These are phyloP conservation scores for Cyanoliseus patagonus DNA, from an alignment of 2,113 vertebrate species.

Conservation along the genomic window DNA sequence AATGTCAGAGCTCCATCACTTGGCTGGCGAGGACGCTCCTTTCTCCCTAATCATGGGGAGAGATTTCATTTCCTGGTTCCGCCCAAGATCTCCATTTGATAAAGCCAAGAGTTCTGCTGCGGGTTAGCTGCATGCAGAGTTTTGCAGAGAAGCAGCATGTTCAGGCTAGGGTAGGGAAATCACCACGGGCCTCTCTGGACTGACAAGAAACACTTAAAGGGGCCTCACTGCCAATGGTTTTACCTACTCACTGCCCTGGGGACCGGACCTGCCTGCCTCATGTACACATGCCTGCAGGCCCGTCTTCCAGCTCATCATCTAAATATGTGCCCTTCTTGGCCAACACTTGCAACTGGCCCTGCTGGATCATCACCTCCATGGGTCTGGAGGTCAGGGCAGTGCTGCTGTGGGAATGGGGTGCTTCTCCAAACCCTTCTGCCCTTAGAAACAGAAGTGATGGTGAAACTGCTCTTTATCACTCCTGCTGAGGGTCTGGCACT, in stretches of 20 bases:
- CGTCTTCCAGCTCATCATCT: background rate
- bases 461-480: background rate
- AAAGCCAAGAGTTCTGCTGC: background rate
- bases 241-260: background rate
- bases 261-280: background rate
- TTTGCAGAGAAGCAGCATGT: background rate
- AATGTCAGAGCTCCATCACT: slow-evolving; percentile 7
- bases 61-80: slow-evolving; percentile 60
- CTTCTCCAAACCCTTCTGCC: background rate
- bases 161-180: background rate
- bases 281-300: background rate
- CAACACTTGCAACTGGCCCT: background rate
- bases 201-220: background rate
- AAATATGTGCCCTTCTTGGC: background rate
- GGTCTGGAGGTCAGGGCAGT: background rate
- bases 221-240: background rate
- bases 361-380: background rate
- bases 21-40: background rate
- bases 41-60: background rate
- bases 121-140: background rate
- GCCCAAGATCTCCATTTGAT: slow-evolving; percentile 48
- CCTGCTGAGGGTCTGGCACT: background rate
- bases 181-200: background rate
- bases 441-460: background rate
- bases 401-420: background rate